Evolutionary conservation across 2,888 invertebrate species (phyloP), one percentile per base, ranked within the genome.

Genomic region (Steromphala cineraria): DNA sequence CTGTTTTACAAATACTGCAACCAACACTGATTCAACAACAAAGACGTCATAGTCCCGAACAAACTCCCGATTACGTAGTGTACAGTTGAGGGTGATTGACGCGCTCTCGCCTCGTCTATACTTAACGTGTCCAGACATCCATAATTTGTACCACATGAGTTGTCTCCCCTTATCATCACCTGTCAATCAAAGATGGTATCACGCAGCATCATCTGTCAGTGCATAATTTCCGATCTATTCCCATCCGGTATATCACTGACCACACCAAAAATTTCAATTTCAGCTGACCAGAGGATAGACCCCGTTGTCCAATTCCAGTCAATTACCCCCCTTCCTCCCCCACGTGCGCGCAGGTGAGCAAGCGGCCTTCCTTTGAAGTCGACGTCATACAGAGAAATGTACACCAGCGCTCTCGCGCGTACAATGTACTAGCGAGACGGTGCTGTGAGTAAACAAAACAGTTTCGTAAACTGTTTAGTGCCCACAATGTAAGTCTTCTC

Each of bases 201-300:
- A 36, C 31, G 19, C 19, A n/a, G 2, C 40, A 36, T 62, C 19
- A 62, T 62, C 62, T 62, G 62, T 15, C 62, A 62, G 62, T 28
- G 62, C 40, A 28, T 71, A 71, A 71, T 71, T 71, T 36, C n/a
- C 40, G 36, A 40, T 71, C 71, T 71, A 71, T 71, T 71, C 15
- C 71, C n/a, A 36, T 71, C n/a, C n/a, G 31, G 36, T 28, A n/a
- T 71, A 71, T 71, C 71, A 31, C 31, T 28, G 28, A 24, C 24
- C 28, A 62, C 28, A 10, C 62, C 24, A n/a, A 24, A 28, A 15
- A 62, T 62, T 62, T 62, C 28, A 62, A 62, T 62, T 62, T 62
- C 13, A 62, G 28, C 28, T 28, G 62, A 62, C 62, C 62, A 62
- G 24, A 13, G n/a, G 10, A 28, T 28, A 15, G 62, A 24, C 62